Base-by-base conservation (phyloP, 2,113 vertebrate species). In the Brachyhypopomus occidentalis region DNA sequence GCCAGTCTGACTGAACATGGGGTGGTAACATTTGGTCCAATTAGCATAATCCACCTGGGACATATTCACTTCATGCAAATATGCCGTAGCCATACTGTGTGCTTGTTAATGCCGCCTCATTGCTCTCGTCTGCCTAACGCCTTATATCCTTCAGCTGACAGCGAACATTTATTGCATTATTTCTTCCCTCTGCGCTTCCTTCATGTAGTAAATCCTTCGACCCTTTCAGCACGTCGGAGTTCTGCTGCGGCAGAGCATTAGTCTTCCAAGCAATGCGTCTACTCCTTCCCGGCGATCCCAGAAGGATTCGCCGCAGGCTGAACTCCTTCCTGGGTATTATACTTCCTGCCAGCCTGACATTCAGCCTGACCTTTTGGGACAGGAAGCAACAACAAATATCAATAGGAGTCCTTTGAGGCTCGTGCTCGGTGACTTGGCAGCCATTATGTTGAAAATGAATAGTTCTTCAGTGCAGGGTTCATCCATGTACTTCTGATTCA, bases 391-490 rank as follows among this genome's bases (percentile, higher is more conserved):
- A 74, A 80, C 45, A 74, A 74, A 80, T n/a, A 75, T 62, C 52
- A 72, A 25, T 55, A 23, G 12, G 63, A 6, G 7, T 55, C 72
- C 25, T 66, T 2, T 41, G 80, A 36, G 80, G 34, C n/a, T 27
- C 45, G 11, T 56, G 34, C 59, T 76, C 59, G 45, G 34, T 23
- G 16, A 52, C 12, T 55, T 48, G 45, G 34, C 36, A 75, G 80
- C 64, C 20, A 62, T 75, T 67, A 75, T n/a, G 41, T 22, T 4
- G 19, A 75, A 81, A 63, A 81, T 59, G 20, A 30, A 81, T 52
- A 69, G 63, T 41, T 11, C 75, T 69, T 48, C 64, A 45, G 80
- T 59, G 22, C n/a, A 41, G 27, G 36, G 79, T 75, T 75, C 17
- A 27, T 81, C 52, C 1, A 12, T 59, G 22, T 20, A n/a, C 72